Base-by-base conservation (phyloP, 2,797 vertebrate species). In the Rhinatrema bivittatum region DNA sequence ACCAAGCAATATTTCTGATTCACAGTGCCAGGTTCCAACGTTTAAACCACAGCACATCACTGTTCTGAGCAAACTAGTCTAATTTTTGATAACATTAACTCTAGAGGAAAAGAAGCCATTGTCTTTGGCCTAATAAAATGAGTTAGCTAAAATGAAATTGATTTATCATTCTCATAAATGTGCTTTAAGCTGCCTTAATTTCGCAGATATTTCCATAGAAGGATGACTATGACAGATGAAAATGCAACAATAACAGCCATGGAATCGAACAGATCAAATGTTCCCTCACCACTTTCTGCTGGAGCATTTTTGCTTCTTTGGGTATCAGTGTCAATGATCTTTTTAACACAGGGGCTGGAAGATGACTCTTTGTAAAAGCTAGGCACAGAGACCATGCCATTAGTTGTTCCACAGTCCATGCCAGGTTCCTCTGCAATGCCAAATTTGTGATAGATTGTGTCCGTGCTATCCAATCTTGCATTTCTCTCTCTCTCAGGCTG, bases 401-500 rank as follows among this genome's bases (percentile, higher is more conserved):
- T 48, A 9, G 6, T 15, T 5, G 4, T 21, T 19, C 15, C 20
- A 8, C 35, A 31, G 10, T 40, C 17, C 5, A 15, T 13, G 10
- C 4, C 15, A n/a, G 45, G 19, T 2, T n/a, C 11, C 8, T 40
- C 37, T 4, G 3, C 23, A 11, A 11, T 16, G 2, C 25, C 12
- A 14, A 40, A 3, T 12, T 5, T 25, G 9, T 36, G 25, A 15
- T 15, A 34, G 5, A 16, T n/a, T 8, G 12, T 23, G 3, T 23
- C 17, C 7, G 12, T 13, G 1, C 15, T 5, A 2, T 29, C 30
- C n/a, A 15, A 20, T 28, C 27, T 15, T 15, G 13, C 31, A n/a
- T n/a, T n/a, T n/a, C 48, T 8, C 16, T 25, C 24, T 48, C 45
- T 28, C n/a, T 48, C 31, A 3, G 45, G 37, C 4, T 34, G 13